phyloP scores from a whole-genome alignment of 2,888 invertebrate genomes.

The Sphinx pinastri region DNA sequence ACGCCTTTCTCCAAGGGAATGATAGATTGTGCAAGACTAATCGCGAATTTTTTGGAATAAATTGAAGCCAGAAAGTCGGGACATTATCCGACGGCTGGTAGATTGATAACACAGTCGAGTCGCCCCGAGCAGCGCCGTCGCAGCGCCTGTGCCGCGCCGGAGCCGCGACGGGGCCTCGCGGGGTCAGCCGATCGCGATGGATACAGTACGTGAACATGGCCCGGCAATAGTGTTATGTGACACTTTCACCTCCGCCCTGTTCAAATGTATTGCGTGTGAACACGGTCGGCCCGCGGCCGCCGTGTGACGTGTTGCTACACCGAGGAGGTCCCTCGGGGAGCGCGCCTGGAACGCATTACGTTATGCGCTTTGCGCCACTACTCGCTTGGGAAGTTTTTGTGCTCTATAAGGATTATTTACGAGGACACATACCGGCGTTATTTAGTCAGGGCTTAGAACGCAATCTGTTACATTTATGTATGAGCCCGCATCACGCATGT shows the following conservation, averaged over 20 bases:
- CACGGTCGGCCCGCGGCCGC: slow-evolving; percentile 34
- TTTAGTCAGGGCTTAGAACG: background rate
- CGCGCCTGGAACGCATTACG: background rate
- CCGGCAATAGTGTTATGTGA: slow-evolving; percentile 54
- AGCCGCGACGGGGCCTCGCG: slow-evolving; percentile 30
- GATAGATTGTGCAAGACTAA: slow-evolving; percentile 9
- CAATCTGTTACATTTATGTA: slow-evolving; percentile 23
- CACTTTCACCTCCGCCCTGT: slow-evolving; percentile 75
- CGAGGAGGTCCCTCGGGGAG: slow-evolving; percentile 12
- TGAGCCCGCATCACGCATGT: slow-evolving; percentile 27
- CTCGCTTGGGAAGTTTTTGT: background rate
- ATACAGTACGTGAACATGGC: slow-evolving; percentile 53
- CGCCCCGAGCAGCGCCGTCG: slow-evolving; percentile 42
- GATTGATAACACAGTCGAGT: slow-evolving; percentile 47
- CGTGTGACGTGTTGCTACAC: slow-evolving; percentile 22
- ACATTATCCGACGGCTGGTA: background rate
- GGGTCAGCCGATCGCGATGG: slow-evolving; percentile 38
- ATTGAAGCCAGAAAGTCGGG: background rate
- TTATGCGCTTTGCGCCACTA: background rate
- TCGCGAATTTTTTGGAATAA: slow-evolving; percentile 10
- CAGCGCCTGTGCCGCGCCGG: slow-evolving; percentile 31
- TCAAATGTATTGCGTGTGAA: slow-evolving; percentile 60
- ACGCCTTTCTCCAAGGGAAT: slow-evolving; percentile 23
- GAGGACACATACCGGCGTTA: slow-evolving; percentile 1
- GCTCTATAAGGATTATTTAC: background rate